These are phyloP conservation scores for Oreotragus oreotragus DNA, from an alignment of 2,113 vertebrate genomes.

Conservation along the genomic window DNA sequence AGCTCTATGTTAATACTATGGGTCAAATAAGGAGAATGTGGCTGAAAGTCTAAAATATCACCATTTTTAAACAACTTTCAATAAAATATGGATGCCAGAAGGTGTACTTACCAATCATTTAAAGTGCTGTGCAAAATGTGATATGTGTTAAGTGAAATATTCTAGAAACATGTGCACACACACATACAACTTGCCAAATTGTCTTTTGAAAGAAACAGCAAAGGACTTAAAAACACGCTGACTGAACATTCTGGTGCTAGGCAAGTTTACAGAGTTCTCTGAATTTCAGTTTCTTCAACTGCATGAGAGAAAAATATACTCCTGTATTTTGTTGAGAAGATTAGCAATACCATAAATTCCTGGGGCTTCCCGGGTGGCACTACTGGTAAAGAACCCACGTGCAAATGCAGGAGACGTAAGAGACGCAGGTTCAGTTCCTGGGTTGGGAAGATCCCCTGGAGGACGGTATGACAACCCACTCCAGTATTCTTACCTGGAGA, in stretches of 20 bases:
- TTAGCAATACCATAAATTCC: background rate
- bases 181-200: background rate
- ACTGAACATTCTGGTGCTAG: background rate
- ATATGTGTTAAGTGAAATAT: background rate
- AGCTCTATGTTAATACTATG: background rate
- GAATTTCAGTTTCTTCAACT: background rate
- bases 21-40: background rate
- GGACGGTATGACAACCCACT: background rate
- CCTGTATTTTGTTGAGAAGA: background rate
- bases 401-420: background rate
- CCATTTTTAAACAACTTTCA: background rate
- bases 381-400: background rate
- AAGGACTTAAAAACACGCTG: background rate
- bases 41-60: background rate
- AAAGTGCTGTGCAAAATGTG: background rate
- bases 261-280: background rate
- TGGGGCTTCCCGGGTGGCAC: background rate
- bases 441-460: background rate
- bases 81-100: background rate
- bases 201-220: background rate
- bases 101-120: background rate
- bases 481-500: background rate
- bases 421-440: background rate
- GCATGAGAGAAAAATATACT: background rate
- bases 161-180: background rate